These are phyloP conservation scores for Calameuta pallipes DNA, from an alignment of 2,888 invertebrate species.

Conservation along the genomic window DNA sequence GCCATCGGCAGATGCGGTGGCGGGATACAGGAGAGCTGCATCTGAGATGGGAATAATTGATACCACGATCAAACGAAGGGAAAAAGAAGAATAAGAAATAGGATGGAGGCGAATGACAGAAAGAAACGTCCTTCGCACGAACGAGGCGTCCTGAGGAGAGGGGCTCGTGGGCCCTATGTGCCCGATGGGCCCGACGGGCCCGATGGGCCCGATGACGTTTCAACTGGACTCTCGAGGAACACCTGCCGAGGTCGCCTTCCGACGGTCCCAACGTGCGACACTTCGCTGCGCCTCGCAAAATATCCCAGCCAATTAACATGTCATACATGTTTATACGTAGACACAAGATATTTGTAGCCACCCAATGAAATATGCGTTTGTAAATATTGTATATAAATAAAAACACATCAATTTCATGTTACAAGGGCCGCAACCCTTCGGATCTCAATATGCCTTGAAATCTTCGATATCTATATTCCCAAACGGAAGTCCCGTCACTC, in stretches of 20 bases:
- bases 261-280: no score
- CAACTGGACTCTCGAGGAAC: no score
- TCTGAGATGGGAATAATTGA: conserved; percentile 37
- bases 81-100: background rate
- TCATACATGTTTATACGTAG: conserved; percentile 43
- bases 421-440: conserved; percentile 2
- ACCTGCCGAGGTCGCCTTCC: no score
- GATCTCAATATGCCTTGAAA: background rate
- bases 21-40: conserved; percentile 57
- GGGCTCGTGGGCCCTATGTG: no score
- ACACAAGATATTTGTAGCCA: conserved; percentile 51
- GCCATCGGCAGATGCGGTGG: conserved; percentile 50
- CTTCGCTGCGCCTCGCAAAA: no score
- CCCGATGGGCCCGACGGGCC: no score
- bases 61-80: background rate
- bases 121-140: background rate
- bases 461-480: conserved; percentile 2
- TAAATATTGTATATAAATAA: conserved; percentile 64
- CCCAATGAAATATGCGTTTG: conserved; percentile 53
- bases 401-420: conserved; percentile 54
- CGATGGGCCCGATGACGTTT: no score
- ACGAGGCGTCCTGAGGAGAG: background rate
- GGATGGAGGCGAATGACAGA: background rate
- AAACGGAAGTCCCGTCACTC: conserved; percentile 13
- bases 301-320: conserved; percentile 10